These are phyloP conservation scores for Apotomis turbidana DNA, from an alignment of 2,888 invertebrate genomes.

Conservation along the genomic window DNA sequence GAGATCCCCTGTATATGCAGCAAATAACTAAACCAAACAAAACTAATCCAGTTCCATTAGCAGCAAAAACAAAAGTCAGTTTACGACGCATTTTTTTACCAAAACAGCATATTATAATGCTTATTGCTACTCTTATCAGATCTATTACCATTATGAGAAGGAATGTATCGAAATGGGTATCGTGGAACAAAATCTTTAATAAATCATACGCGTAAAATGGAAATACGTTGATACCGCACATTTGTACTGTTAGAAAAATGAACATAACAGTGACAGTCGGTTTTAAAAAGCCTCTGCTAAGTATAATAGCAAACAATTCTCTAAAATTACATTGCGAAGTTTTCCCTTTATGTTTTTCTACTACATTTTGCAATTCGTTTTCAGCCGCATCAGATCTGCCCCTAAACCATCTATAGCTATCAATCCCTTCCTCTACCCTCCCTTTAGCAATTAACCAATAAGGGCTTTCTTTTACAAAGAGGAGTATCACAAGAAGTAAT, in stretches of 20 bases:
- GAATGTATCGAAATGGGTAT: constrained; percentile 53
- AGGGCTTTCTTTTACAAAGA: constrained; percentile 63
- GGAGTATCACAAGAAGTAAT: constrained; percentile 48
- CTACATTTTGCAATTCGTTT: constrained; percentile 54
- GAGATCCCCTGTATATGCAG: constrained; percentile 43
- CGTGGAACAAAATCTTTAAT: constrained; percentile 56
- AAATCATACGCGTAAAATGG: constrained; percentile 61
- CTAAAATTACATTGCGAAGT: constrained; percentile 37
- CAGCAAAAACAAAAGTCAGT: constrained; percentile 50
- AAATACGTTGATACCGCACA: constrained; percentile 60
- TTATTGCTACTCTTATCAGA: constrained; percentile 50
- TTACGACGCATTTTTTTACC: constrained; percentile 55
- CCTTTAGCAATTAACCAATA: constrained; percentile 63
- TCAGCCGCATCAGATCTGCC: constrained; percentile 54
- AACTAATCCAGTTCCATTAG: constrained; percentile 48
- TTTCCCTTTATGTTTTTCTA: constrained; percentile 52
- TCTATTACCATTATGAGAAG: constrained; percentile 59
- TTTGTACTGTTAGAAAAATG: constrained; percentile 55
- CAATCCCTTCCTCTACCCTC: constrained; percentile 53
- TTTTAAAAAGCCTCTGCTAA: constrained; percentile 55
- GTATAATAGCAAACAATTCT: constrained; percentile 49
- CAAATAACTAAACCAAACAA: constrained; percentile 52
- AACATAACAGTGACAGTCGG: constrained; percentile 48
- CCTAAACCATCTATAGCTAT: constrained; percentile 57
- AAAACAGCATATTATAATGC: constrained; percentile 50